A percentile compares a stretch with the other conserved stretches of the same genome.
These are phyloP conservation scores for Hydropsyche betteni DNA, from an alignment of 2,888 invertebrate species.

Conservation along the genomic window DNA sequence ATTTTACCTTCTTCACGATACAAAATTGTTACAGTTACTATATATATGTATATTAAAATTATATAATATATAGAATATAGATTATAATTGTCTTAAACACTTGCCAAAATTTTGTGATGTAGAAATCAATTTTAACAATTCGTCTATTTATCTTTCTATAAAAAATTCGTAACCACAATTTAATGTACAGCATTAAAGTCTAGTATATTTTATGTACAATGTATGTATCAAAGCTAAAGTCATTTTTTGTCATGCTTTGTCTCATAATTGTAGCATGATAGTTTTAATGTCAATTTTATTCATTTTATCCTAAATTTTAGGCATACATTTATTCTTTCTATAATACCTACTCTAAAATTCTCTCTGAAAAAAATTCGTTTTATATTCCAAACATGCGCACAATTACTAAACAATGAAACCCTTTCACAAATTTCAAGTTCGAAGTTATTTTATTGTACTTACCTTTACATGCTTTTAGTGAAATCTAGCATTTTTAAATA, in stretches of 20 bases:
- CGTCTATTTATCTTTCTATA: slow-evolving; percentile 5
- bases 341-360: too few species aligned
- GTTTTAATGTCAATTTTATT: too few species aligned
- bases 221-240: slow-evolving; percentile 54
- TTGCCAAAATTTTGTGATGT: slow-evolving; percentile 32
- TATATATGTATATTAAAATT: slow-evolving; percentile 1
- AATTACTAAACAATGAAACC: slow-evolving; percentile 30
- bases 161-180: slow-evolving; percentile 39
- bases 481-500: slow-evolving; percentile 40
- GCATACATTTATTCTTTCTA: too few species aligned
- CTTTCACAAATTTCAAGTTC: slow-evolving; percentile 16
- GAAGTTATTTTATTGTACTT: slow-evolving; percentile 29
- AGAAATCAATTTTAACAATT: slow-evolving; percentile 7
- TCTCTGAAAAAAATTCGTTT: background rate
- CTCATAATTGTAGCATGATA: too few species aligned
- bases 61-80: slow-evolving; percentile 2
- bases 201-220: slow-evolving; percentile 1
- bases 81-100: slow-evolving; percentile 15
- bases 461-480: slow-evolving; percentile 2
- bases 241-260: slow-evolving; percentile 14
- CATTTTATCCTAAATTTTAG: too few species aligned
- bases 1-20: slow-evolving; percentile 45
- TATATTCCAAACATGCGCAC: slow-evolving; percentile 16
- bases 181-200: slow-evolving; percentile 40
- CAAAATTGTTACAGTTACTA: background rate